These are phyloP conservation scores for Ciconia maguari DNA, from an alignment of 2,113 vertebrate genomes.

Conservation along the genomic window DNA sequence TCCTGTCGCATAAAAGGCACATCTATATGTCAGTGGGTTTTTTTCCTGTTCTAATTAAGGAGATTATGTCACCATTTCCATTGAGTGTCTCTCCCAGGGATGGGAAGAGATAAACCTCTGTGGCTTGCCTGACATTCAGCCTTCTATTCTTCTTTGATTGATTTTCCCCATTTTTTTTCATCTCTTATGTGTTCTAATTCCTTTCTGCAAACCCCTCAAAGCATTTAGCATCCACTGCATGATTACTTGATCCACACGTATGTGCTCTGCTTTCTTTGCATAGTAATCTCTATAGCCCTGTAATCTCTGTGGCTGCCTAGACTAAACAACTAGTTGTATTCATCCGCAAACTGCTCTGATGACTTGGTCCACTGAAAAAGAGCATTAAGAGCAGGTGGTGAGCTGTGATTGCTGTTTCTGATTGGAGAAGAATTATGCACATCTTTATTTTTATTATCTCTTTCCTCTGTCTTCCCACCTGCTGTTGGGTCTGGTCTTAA, in stretches of 20 bases:
- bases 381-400: constrained; percentile 43
- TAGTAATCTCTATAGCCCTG: background rate
- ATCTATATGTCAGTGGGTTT: background rate
- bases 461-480: constrained; percentile 11
- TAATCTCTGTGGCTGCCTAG: background rate
- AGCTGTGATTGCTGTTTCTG: constrained; percentile 15
- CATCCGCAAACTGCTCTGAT: background rate
- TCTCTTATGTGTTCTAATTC: background rate
- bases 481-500: background rate
- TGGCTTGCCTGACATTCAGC: background rate
- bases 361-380: constrained; percentile 9
- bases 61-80: background rate
- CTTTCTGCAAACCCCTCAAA: background rate
- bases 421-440: constrained; percentile 8
- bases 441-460: constrained; percentile 15
- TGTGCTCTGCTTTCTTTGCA: constrained; percentile 3
- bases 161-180: background rate
- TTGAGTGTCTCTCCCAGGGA: background rate
- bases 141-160: constrained; percentile 13
- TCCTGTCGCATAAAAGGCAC: background rate
- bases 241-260: background rate
- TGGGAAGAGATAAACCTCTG: constrained; percentile 2
- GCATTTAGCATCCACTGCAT: background rate
- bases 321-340: constrained; percentile 18
- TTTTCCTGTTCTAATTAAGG: background rate